phyloP scores from a whole-genome alignment of 2,888 invertebrate genomes.

The Iphiclides podalirius region DNA sequence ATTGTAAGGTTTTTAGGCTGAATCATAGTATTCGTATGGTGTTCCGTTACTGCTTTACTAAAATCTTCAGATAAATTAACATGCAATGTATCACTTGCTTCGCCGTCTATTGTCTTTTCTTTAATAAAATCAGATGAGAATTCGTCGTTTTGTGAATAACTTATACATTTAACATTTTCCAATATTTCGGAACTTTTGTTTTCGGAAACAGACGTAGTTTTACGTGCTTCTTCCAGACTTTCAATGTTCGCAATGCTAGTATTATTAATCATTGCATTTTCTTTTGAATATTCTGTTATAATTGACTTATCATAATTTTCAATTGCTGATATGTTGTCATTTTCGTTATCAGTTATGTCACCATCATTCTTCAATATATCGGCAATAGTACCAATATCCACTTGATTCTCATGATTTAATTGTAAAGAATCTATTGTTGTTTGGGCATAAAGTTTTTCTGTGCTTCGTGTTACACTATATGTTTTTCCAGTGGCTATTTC shows the following conservation, averaged over 20 bases:
- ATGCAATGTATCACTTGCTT: not conserved
- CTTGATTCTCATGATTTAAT: not conserved
- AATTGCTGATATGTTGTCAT: not conserved
- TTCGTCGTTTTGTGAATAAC: not conserved
- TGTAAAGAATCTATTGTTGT: not conserved
- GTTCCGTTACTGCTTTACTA: not conserved
- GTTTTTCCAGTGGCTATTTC: no score
- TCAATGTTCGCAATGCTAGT: not conserved
- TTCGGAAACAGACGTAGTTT: not conserved
- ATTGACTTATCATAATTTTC: not conserved
- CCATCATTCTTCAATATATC: not conserved
- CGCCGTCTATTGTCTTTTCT: not conserved
- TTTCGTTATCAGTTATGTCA: not conserved
- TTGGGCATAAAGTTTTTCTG: no score
- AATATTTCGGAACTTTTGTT: not conserved
- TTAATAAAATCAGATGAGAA: not conserved
- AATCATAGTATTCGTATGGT: not conserved
- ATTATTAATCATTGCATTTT: not conserved
- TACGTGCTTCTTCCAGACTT: not conserved
- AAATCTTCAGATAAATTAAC: not conserved
- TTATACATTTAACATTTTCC: not conserved
- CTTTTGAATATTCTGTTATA: not conserved
- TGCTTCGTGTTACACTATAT: no score
- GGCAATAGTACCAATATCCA: not conserved
- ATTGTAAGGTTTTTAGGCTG: not conserved